A percentile compares a stretch with the other conserved stretches of the same genome.
phyloP scores from a whole-genome alignment of 2,113 vertebrate genomes.

The Mirza zaza region DNA sequence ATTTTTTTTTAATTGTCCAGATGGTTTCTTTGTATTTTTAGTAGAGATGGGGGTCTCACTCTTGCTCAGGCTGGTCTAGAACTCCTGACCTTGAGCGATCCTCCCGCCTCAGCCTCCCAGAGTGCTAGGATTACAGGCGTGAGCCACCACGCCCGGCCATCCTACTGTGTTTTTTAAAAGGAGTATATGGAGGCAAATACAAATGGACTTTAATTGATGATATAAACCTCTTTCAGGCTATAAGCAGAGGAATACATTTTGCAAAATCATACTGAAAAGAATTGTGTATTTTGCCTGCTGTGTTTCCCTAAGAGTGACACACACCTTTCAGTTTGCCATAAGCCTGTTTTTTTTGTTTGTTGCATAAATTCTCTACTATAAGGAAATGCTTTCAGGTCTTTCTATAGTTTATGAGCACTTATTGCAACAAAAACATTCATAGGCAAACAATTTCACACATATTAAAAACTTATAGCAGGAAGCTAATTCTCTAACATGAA shows the following conservation, averaged over 20 bases:
- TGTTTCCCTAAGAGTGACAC: not conserved
- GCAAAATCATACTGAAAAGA: not conserved
- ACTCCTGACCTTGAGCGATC: too few relatives aligned
- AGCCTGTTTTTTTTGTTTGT: not conserved
- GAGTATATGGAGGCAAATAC: not conserved
- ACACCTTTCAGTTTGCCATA: not conserved
- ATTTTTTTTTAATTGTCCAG: too few relatives aligned
- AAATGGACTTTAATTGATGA: not conserved
- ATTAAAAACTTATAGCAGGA: slow-evolving; percentile 46
- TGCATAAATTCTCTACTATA: not conserved
- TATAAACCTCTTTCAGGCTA: not conserved
- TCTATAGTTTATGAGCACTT: not conserved
- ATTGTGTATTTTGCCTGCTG: not conserved
- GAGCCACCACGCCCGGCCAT: too few relatives aligned
- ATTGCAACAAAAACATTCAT: not conserved
- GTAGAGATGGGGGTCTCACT: too few relatives aligned
- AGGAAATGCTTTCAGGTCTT: slow-evolving; percentile 37
- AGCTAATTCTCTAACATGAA: slow-evolving; percentile 26
- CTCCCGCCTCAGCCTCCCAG: too few relatives aligned
- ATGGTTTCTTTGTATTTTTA: too few relatives aligned
- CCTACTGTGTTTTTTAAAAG: not conserved
- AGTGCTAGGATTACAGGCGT: too few relatives aligned
- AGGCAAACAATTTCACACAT: not conserved
- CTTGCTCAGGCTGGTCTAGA: too few relatives aligned
- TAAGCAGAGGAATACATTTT: not conserved